Percentiles rank a stretch among this genome's conserved stretches.
These are phyloP conservation scores for Chloebia gouldiae DNA, from an alignment of 2,113 vertebrate genomes.

Conservation along the genomic window DNA sequence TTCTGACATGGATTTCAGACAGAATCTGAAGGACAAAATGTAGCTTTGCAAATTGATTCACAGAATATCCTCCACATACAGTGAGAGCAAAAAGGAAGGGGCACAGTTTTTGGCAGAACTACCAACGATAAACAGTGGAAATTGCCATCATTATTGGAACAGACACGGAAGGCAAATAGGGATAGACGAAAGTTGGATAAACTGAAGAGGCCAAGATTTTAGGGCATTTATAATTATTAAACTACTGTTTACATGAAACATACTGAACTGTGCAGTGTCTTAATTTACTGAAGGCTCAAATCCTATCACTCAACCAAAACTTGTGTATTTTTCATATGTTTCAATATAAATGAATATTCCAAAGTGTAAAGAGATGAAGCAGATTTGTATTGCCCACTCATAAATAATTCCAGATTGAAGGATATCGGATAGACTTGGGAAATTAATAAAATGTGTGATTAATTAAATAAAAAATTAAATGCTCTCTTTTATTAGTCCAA, in stretches of 20 bases:
- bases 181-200: neutral
- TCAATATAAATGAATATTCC: constrained; percentile 40
- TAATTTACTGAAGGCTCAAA: neutral
- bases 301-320: neutral
- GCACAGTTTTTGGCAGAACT: neutral
- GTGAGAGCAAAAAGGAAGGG: neutral
- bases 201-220: neutral
- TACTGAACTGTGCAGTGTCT: neutral
- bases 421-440: constrained; percentile 4
- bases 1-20: neutral
- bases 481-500: constrained; percentile 7
- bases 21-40: neutral
- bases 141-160: neutral
- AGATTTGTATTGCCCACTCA: constrained; percentile 1
- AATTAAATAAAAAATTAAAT: neutral
- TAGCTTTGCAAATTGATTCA: constrained; percentile 13
- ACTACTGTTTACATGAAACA: neutral
- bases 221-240: neutral
- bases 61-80: neutral
- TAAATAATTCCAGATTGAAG: constrained; percentile 32
- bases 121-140: neutral
- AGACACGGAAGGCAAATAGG: neutral
- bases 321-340: neutral
- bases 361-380: constrained; percentile 17
- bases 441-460: constrained; percentile 39